Conservation (phyloP, 2,113 vertebrate species). For the Macquaria australasica region DNA sequence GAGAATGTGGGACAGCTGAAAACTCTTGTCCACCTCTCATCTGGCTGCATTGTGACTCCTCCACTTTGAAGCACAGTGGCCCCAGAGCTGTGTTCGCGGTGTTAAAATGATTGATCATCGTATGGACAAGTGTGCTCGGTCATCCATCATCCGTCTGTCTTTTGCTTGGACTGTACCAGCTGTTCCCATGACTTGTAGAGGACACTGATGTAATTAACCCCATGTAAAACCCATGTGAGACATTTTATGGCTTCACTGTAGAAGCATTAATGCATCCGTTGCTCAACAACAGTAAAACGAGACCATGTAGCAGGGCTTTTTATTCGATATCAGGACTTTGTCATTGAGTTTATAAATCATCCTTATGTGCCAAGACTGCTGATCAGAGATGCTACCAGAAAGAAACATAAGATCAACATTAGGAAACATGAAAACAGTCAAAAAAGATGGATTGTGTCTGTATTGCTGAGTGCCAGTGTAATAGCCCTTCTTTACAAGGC, state of each 20-base stretch:
- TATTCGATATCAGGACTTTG: slow-evolving; percentile 12
- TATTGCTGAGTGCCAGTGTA: neutral
- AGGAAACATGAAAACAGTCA: neutral
- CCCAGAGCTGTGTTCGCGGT: slow-evolving; percentile 31
- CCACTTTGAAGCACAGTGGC: slow-evolving; percentile 4
- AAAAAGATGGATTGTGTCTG: neutral
- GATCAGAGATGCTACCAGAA: neutral
- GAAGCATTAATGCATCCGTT: slow-evolving; percentile 10
- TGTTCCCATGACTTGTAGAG: slow-evolving; percentile 57
- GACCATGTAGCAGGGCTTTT: neutral
- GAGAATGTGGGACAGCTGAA: slow-evolving; percentile 12
- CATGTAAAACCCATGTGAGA: slow-evolving; percentile 46
- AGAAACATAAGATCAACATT: neutral
- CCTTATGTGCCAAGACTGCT: neutral
- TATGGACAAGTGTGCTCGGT: slow-evolving; percentile 26
- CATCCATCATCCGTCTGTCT: slow-evolving; percentile 60
- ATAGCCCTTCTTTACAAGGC: neutral
- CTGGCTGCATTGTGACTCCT: slow-evolving; percentile 26
- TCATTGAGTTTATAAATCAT: slow-evolving; percentile 5
- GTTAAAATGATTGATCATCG: slow-evolving; percentile 68
- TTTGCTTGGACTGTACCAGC: slow-evolving; percentile 49
- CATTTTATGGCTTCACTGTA: slow-evolving; percentile 36
- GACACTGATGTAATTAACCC: slow-evolving; percentile 62
- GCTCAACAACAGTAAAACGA: neutral
- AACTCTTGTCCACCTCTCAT: slow-evolving; percentile 13